Evolutionary conservation across 2,113 vertebrate species (phyloP).

Genomic region (Podarcis muralis): DNA sequence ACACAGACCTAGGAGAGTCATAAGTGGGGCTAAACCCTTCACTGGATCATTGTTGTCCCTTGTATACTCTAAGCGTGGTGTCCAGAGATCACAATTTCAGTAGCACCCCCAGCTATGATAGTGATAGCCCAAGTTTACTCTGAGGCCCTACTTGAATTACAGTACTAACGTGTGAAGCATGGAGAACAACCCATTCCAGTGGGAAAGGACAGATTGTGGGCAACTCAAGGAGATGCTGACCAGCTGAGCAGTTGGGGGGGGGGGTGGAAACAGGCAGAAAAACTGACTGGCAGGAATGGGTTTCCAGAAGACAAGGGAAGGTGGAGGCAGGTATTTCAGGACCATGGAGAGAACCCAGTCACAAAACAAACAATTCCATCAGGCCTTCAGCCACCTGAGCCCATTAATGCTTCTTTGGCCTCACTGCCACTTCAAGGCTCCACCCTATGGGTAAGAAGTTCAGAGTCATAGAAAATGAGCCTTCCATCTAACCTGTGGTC

Average conservation of each 20-base stretch:
- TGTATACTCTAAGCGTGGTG: background rate
- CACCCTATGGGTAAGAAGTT: background rate
- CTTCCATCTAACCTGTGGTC: too few relatives aligned
- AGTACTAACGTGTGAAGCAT: background rate
- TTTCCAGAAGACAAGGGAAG: background rate
- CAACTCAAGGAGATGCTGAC: background rate
- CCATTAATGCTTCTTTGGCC: background rate
- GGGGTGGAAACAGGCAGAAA: background rate
- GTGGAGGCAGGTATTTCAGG: background rate
- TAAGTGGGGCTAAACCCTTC: background rate
- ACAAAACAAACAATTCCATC: background rate
- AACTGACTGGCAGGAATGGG: background rate
- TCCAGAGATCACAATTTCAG: background rate
- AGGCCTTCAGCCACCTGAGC: background rate
- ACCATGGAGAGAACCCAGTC: background rate
- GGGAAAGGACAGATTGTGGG: background rate
- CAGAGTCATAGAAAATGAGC: too few relatives aligned
- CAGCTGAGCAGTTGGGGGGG: too few relatives aligned
- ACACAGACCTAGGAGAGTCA: background rate
- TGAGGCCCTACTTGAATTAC: background rate
- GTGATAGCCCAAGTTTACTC: background rate
- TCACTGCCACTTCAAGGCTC: background rate
- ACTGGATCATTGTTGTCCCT: background rate
- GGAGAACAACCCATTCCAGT: background rate
- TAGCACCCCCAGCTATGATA: background rate